Evolutionary conservation across 35 echinoderm and acorn worm species (phyloP).

Genomic region (Holothuria glaberrima): DNA sequence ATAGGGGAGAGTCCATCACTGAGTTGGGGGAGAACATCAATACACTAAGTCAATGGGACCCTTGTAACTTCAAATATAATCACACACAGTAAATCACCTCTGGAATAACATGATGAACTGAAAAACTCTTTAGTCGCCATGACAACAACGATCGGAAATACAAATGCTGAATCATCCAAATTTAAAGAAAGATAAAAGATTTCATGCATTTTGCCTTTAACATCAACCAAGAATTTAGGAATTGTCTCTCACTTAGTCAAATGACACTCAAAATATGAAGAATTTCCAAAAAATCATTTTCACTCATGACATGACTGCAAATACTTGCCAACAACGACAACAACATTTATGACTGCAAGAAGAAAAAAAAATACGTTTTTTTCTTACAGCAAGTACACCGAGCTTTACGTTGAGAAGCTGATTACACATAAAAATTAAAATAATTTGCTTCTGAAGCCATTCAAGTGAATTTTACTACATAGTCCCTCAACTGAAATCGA

Average conservation of each 20-base stretch:
- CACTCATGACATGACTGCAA: slow-evolving; percentile 10
- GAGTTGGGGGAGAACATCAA: slow-evolving; percentile 54
- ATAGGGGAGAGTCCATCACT: slow-evolving; percentile 57
- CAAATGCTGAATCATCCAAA: slow-evolving; percentile 38
- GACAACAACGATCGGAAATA: slow-evolving; percentile 63
- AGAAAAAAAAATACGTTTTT: slow-evolving; percentile 28
- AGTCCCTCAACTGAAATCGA: too few relatives aligned
- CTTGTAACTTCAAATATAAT: slow-evolving; percentile 59
- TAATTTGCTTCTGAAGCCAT: background rate
- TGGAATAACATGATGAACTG: slow-evolving; percentile 63
- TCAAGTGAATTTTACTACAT: background rate
- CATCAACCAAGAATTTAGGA: slow-evolving; percentile 56
- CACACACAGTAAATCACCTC: slow-evolving; percentile 65
- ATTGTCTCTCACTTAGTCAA: slow-evolving; percentile 36
- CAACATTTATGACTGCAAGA: slow-evolving; percentile 29
- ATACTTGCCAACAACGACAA: slow-evolving; percentile 27
- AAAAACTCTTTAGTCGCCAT: slow-evolving; percentile 64
- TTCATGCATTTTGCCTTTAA: slow-evolving; percentile 51
- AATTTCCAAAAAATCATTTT: slow-evolving; percentile 4
- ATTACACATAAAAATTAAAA: background rate
- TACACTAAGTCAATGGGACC: slow-evolving; percentile 62
- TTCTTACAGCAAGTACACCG: slow-evolving; percentile 31
- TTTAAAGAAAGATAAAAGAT: slow-evolving; percentile 42
- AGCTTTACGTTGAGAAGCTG: slow-evolving; percentile 4
- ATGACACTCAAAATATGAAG: slow-evolving; percentile 8